These are phyloP conservation scores for Noturus placidus DNA, from an alignment of 2,113 vertebrate species.

Conservation along the genomic window DNA sequence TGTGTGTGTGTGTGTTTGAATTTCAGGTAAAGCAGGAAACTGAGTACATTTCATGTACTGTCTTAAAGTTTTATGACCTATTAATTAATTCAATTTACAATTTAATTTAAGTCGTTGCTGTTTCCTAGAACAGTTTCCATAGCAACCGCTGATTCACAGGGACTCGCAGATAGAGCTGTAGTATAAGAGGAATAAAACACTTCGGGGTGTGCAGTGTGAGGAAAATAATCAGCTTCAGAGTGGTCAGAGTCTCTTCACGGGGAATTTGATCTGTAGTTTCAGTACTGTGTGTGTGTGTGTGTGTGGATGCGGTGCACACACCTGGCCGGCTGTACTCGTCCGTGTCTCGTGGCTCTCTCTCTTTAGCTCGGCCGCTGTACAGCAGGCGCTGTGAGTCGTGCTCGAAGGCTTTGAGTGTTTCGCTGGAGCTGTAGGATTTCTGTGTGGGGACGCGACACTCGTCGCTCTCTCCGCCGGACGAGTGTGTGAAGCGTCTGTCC, in stretches of 20 bases:
- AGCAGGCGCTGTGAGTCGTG: conserved; percentile 90
- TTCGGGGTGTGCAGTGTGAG: not conserved
- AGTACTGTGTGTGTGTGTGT: conserved; percentile 20
- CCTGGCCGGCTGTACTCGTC: conserved; percentile 89
- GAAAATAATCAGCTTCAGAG: no score
- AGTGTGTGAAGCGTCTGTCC: conserved; percentile 84
- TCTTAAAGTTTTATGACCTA: not conserved
- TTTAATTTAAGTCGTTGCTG: no score
- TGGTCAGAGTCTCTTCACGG: not conserved
- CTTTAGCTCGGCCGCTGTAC: conserved; percentile 88
- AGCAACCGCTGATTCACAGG: no score
- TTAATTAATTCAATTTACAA: no score
- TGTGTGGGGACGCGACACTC: conserved; percentile 93
- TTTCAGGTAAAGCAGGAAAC: not conserved
- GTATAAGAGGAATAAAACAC: not conserved
- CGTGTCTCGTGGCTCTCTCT: conserved; percentile 89
- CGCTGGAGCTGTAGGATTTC: conserved; percentile 97
- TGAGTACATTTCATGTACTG: not conserved
- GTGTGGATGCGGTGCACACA: conserved; percentile 57
- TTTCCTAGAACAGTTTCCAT: no score
- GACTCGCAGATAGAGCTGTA: not conserved
- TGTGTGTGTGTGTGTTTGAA: not conserved
- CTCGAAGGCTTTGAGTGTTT: conserved; percentile 96
- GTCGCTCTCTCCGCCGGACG: conserved; percentile 86
- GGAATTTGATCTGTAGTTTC: not conserved